Evolutionary conservation across 2,888 invertebrate genomes (phyloP).

Genomic region (Crematogaster levior): DNA sequence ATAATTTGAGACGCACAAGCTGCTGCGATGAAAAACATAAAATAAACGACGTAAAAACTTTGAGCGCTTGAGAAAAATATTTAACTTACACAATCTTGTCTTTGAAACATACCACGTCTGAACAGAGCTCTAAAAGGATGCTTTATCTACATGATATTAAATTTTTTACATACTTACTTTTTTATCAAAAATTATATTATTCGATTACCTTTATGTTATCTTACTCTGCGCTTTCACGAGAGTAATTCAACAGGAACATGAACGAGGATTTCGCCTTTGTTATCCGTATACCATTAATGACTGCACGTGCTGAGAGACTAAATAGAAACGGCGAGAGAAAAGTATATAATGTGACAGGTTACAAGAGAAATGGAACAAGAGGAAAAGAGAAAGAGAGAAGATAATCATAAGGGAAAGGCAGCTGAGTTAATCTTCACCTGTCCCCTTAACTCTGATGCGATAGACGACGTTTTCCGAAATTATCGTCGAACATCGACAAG

Average conservation of each 20-base stretch:
- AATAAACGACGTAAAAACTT: not conserved
- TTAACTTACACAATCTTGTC: not conserved
- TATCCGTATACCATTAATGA: not conserved
- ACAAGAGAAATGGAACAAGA: constrained; percentile 5
- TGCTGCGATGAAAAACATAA: not conserved
- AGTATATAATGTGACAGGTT: constrained; percentile 32
- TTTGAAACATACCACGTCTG: not conserved
- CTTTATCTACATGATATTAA: not conserved
- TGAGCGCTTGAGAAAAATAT: not conserved
- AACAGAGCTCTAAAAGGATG: not conserved
- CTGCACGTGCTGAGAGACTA: not conserved
- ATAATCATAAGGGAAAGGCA: constrained; percentile 76
- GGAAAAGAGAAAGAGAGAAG: constrained; percentile 21
- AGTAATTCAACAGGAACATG: not conserved
- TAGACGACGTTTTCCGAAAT: constrained; percentile 65
- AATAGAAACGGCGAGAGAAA: constrained; percentile 43
- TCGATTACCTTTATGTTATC: not conserved
- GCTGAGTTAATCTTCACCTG: constrained; percentile 79
- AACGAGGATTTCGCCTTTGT: not conserved
- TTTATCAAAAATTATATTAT: not conserved
- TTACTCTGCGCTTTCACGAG: not conserved
- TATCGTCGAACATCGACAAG: constrained; percentile 57
- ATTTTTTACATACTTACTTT: not conserved
- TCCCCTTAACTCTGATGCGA: constrained; percentile 55
- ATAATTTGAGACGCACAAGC: not conserved